Conservation (phyloP, 2,113 vertebrate species). For the Salvelinus fontinalis region DNA sequence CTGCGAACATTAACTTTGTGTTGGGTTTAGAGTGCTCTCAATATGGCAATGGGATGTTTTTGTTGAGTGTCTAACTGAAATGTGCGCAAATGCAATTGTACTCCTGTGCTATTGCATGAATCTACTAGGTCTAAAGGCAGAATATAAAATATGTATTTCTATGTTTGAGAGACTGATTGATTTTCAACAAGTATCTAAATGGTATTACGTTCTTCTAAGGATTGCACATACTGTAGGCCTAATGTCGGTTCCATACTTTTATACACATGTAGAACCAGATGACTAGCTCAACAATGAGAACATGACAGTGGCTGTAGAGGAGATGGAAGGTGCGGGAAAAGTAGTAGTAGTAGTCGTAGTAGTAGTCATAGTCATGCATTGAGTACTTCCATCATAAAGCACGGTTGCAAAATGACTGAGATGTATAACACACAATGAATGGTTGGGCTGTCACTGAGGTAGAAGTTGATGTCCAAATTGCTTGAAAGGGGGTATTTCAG, state of each 20-base stretch:
- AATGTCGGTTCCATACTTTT: no score
- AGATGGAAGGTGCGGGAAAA: no score
- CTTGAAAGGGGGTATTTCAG: conserved; percentile 4
- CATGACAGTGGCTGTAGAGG: no score
- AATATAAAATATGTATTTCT: background rate
- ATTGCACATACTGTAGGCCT: no score
- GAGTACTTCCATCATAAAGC: conserved; percentile 3
- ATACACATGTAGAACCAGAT: no score
- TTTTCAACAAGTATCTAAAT: no score
- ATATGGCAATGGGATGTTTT: background rate
- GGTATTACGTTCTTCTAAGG: no score
- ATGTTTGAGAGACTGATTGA: no score
- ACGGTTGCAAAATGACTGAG: background rate
- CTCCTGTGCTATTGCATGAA: background rate
- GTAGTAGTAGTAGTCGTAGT: no score
- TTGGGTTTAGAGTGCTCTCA: background rate
- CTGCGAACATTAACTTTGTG: background rate
- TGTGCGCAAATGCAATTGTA: background rate
- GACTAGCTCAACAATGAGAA: no score
- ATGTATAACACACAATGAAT: background rate
- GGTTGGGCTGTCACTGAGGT: background rate
- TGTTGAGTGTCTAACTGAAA: background rate
- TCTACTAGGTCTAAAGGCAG: background rate
- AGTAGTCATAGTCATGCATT: background rate
- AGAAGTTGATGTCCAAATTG: conserved; percentile 6